phyloP scores from a whole-genome alignment of 2,113 vertebrate species.

The Galbula dea region DNA sequence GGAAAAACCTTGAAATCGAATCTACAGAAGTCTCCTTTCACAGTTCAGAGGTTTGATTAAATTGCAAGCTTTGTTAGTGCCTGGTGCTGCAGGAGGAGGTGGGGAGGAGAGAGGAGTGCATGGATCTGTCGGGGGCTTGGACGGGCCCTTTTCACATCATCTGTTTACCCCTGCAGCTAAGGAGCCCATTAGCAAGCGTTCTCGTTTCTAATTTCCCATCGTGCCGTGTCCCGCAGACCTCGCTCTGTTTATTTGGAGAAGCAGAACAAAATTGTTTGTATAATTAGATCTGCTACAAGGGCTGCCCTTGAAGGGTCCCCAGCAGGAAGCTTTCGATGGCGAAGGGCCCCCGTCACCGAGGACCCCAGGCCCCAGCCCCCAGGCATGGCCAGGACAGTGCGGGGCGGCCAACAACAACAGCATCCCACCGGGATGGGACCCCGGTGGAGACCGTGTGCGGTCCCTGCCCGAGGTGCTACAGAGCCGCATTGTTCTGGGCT shows the following conservation, averaged over 20 bases:
- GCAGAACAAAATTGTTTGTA: conserved; percentile 73
- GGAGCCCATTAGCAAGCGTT: conserved; percentile 70
- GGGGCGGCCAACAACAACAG: conserved; percentile 49
- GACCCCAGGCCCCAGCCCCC: background rate
- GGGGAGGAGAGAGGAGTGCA: background rate
- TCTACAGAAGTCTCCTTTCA: conserved; percentile 59
- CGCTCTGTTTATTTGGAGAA: conserved; percentile 77
- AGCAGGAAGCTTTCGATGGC: conserved; percentile 56
- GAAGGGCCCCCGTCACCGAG: background rate
- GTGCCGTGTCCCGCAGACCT: conserved; percentile 56
- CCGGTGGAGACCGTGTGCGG: background rate
- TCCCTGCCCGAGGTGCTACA: background rate
- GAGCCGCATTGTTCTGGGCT: background rate
- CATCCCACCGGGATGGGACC: background rate
- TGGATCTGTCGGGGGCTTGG: conserved; percentile 23
- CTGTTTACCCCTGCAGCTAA: conserved; percentile 76
- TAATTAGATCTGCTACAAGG: conserved; percentile 72
- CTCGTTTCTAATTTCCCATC: conserved; percentile 72
- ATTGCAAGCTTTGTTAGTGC: conserved; percentile 60
- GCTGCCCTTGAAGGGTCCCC: conserved; percentile 69
- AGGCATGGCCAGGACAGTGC: background rate
- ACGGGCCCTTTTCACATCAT: conserved; percentile 61
- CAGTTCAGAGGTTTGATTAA: conserved; percentile 65
- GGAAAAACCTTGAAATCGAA: conserved; percentile 53
- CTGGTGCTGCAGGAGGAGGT: background rate